Evolutionary conservation across 2,888 invertebrate genomes (phyloP).

Genomic region (Megalurothrips usitatus): DNA sequence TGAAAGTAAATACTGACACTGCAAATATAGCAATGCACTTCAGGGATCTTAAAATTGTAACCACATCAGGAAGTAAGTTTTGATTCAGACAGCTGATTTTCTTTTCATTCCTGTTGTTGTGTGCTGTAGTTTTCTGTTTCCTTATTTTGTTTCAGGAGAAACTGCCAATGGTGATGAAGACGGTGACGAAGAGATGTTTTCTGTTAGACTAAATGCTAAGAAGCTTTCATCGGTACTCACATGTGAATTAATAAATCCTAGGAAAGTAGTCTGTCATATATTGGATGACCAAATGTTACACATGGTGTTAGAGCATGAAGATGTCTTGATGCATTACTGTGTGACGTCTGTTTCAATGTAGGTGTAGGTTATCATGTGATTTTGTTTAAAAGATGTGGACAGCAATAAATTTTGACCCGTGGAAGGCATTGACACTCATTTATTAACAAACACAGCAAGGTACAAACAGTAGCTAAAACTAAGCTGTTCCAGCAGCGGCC

Average conservation of each 20-base stretch:
- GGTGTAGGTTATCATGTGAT: constrained; percentile 34
- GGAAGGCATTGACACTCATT: neutral
- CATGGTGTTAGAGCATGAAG: constrained; percentile 67
- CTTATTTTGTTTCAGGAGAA: constrained; percentile 28
- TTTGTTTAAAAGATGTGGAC: too few relatives aligned
- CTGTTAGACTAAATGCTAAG: constrained; percentile 68
- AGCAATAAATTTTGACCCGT: neutral
- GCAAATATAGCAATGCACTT: constrained; percentile 79
- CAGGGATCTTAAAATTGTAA: constrained; percentile 62
- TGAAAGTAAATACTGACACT: constrained; percentile 74
- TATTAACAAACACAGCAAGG: constrained; percentile 16
- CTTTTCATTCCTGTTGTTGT: neutral
- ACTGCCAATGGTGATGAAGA: constrained; percentile 47
- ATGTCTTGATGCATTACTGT: constrained; percentile 74
- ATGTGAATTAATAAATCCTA: constrained; percentile 71
- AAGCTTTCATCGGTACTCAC: constrained; percentile 73
- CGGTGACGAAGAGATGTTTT: constrained; percentile 45
- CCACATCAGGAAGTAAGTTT: constrained; percentile 39
- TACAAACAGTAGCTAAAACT: constrained; percentile 21
- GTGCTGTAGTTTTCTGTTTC: neutral
- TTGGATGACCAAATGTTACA: constrained; percentile 69
- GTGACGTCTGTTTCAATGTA: constrained; percentile 59
- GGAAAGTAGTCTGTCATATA: constrained; percentile 70
- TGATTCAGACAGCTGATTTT: constrained; percentile 37
- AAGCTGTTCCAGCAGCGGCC: constrained; percentile 11